phyloP scores from a whole-genome alignment of 1,140 invertebrate genomes.

The Hesperophylax magnus region DNA sequence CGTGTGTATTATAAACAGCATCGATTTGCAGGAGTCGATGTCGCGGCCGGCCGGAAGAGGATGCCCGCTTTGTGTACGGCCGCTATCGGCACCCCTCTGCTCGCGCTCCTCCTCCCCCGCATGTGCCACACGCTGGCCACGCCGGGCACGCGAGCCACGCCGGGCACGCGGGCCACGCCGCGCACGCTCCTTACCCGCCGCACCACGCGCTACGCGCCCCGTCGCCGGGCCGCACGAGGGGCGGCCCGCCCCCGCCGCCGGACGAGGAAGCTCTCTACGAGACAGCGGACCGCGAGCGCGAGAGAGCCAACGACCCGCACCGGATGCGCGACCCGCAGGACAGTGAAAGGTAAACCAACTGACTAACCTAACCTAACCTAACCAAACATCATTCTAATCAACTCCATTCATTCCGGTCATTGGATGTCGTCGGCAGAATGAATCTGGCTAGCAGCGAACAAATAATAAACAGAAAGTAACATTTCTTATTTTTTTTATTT shows the following conservation, averaged over 20 bases:
- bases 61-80: conserved; percentile 84
- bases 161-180: conserved; percentile 65
- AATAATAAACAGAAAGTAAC: too few relatives aligned
- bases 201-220: conserved; percentile 62
- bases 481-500: too few relatives aligned
- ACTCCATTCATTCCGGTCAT: too few relatives aligned
- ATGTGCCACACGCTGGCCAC: conserved; percentile 63
- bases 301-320: conserved; percentile 73
- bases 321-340: conserved; percentile 82
- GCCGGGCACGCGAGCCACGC: conserved; percentile 66
- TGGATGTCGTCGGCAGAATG: too few relatives aligned
- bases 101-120: conserved; percentile 70
- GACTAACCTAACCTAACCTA: too few relatives aligned
- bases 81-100: conserved; percentile 82
- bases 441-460: too few relatives aligned
- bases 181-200: conserved; percentile 63
- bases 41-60: conserved; percentile 72
- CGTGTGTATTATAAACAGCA: not conserved
- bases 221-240: conserved; percentile 68
- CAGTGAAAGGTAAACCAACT: conserved; percentile 83
- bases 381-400: too few relatives aligned
- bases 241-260: conserved; percentile 74
- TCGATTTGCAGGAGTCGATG: conserved; percentile 64
- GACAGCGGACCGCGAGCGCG: conserved; percentile 84
- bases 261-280: conserved; percentile 90